These are phyloP conservation scores for Bungarus multicinctus DNA, from an alignment of 2,113 vertebrate genomes.

Conservation along the genomic window DNA sequence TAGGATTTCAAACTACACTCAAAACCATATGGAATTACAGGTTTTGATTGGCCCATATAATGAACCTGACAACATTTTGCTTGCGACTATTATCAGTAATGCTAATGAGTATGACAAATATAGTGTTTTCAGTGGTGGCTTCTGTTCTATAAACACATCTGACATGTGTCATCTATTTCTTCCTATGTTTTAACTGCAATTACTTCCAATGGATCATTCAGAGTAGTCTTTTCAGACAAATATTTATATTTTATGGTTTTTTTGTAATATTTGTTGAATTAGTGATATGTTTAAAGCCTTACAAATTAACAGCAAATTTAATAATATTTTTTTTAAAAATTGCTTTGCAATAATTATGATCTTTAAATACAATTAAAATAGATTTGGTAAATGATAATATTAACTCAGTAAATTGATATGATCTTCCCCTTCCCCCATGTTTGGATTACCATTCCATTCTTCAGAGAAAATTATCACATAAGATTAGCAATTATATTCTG, in stretches of 20 bases:
- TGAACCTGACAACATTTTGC: not conserved
- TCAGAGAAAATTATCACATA: not conserved
- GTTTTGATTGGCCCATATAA: not conserved
- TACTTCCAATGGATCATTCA: not conserved
- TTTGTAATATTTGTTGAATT: not conserved
- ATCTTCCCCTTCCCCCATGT: no score
- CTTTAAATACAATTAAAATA: not conserved
- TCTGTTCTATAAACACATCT: not conserved
- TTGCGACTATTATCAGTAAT: not conserved
- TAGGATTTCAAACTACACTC: not conserved
- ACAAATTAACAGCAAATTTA: no score
- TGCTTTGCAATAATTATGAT: not conserved
- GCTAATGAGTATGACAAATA: not conserved
- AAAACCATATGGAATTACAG: not conserved
- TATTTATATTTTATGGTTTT: not conserved
- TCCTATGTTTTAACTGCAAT: not conserved
- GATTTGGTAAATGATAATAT: not conserved
- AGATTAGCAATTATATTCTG: no score
- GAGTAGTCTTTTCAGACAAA: not conserved
- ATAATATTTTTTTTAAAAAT: not conserved
- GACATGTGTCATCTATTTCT: not conserved
- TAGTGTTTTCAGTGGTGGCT: not conserved
- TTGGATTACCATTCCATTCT: not conserved
- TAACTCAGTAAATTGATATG: not conserved
- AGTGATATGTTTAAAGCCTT: not conserved